phyloP scores from a whole-genome alignment of 2,797 vertebrate species.

The Gallinago solitaria region DNA sequence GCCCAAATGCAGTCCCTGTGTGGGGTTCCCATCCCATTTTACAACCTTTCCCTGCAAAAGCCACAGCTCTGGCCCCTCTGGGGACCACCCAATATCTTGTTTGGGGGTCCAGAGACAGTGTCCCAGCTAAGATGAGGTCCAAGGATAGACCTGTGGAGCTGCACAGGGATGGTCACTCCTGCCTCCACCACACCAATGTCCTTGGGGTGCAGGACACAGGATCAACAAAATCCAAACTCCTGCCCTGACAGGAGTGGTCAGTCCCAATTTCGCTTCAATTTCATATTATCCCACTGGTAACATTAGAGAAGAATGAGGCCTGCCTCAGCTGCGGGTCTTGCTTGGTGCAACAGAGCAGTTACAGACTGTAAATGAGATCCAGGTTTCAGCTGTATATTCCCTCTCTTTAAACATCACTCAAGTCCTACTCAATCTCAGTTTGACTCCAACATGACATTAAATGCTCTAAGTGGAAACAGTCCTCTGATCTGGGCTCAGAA shows the following conservation, averaged over 20 bases:
- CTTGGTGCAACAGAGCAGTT: background rate
- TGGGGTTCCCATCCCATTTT: background rate
- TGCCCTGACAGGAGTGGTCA: background rate
- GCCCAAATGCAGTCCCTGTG: background rate
- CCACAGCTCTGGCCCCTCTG: background rate
- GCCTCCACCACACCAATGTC: background rate
- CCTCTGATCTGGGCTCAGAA: background rate
- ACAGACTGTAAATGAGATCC: background rate
- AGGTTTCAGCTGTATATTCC: background rate
- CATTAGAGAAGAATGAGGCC: background rate
- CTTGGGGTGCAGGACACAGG: background rate
- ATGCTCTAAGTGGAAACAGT: background rate
- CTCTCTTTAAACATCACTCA: background rate
- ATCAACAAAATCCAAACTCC: background rate
- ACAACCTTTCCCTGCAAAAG: background rate
- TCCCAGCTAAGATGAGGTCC: background rate
- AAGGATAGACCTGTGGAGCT: background rate
- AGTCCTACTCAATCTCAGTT: background rate
- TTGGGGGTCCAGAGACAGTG: background rate
- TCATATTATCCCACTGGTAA: background rate
- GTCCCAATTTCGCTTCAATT: background rate
- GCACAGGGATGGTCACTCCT: background rate
- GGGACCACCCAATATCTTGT: background rate
- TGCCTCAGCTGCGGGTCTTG: background rate
- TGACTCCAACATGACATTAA: background rate